phyloP scores from a whole-genome alignment of 37 sponge, comb jelly and placozoan genomes.

The Agelas oroides region DNA sequence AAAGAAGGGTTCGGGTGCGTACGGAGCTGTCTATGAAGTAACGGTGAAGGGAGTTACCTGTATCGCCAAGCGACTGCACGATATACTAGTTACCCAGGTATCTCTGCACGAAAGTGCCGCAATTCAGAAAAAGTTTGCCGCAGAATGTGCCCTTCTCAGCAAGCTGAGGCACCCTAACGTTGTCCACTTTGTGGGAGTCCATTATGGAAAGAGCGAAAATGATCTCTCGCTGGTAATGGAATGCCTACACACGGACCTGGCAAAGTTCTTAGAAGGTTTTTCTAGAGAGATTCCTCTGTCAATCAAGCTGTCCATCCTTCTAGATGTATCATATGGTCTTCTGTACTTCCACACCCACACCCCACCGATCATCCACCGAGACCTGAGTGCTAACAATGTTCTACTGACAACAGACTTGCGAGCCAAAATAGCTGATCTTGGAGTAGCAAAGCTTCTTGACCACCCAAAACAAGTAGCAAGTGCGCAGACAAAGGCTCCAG shows the following conservation, averaged over 20 bases:
- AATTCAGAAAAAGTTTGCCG: background rate
- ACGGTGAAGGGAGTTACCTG: slow-evolving; percentile 22
- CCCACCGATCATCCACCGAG: slow-evolving; percentile 26
- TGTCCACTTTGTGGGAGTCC: slow-evolving; percentile 37
- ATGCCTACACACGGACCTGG: background rate
- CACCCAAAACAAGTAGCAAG: background rate
- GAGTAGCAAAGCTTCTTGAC: slow-evolving; percentile 4
- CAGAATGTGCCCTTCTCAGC: slow-evolving; percentile 34
- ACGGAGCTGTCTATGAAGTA: slow-evolving; percentile 30
- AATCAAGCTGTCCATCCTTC: slow-evolving; percentile 30
- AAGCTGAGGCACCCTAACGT: slow-evolving; percentile 34
- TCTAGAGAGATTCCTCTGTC: background rate
- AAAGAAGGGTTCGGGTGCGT: slow-evolving; percentile 27
- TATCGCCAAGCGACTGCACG: slow-evolving; percentile 31
- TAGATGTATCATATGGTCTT: slow-evolving; percentile 32
- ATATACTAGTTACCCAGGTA: background rate
- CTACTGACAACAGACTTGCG: background rate
- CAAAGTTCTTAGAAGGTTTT: background rate
- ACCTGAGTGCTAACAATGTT: slow-evolving; percentile 6
- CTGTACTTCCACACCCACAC: slow-evolving; percentile 18
- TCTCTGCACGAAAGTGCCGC: background rate
- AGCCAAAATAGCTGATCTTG: slow-evolving; percentile 41
- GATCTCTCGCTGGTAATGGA: slow-evolving; percentile 21
- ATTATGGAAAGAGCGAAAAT: background rate
- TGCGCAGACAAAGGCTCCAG: background rate